phyloP scores from a whole-genome alignment of 2,888 invertebrate genomes.

The Cosmia trapezina region DNA sequence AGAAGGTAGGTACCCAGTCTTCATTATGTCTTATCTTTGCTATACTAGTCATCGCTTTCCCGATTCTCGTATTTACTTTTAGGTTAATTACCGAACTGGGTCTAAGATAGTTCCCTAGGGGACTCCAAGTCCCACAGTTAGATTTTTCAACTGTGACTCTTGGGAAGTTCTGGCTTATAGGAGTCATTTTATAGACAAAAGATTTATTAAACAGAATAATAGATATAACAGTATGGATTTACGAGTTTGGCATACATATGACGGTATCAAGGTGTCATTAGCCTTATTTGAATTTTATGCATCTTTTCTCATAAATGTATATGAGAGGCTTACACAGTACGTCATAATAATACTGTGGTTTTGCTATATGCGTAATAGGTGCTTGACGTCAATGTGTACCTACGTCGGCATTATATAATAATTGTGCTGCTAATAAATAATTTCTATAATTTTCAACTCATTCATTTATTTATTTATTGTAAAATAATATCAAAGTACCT shows the following conservation, averaged over 20 bases:
- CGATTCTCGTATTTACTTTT: not conserved
- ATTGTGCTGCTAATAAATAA: not conserved
- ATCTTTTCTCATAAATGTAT: conserved; percentile 3
- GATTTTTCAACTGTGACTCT: not conserved
- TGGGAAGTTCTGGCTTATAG: too few relatives aligned
- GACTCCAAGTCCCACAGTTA: conserved; percentile 10
- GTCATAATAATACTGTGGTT: conserved; percentile 42
- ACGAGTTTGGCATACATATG: not conserved
- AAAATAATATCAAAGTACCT: conserved; percentile 4
- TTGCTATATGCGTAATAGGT: conserved; percentile 15
- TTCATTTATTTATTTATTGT: not conserved
- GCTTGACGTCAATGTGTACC: conserved; percentile 26
- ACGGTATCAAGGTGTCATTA: conserved; percentile 12
- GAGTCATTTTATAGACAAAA: not conserved
- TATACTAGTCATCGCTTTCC: not conserved
- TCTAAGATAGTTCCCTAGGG: conserved; percentile 33
- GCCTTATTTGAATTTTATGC: conserved; percentile 15
- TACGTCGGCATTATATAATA: conserved; percentile 26
- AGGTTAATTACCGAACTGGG: not conserved
- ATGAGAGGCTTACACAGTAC: conserved; percentile 14
- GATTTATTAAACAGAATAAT: not conserved
- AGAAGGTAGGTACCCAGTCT: too few relatives aligned
- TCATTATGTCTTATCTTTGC: not conserved
- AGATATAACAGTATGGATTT: not conserved
- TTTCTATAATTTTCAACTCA: not conserved